phyloP scores from a whole-genome alignment of 2,888 invertebrate genomes.

The Nudaria mundana region DNA sequence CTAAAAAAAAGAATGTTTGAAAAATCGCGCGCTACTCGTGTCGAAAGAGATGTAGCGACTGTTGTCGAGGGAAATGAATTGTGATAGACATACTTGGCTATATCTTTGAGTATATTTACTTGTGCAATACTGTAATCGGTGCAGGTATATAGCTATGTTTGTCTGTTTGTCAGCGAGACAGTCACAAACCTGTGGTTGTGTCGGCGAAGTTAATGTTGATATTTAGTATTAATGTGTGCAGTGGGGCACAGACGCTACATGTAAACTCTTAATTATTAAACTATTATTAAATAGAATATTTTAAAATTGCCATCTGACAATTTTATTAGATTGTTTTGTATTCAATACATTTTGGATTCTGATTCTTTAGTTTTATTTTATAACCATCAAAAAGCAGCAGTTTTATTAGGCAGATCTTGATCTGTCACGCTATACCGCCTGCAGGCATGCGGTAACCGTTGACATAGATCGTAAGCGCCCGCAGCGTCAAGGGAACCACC shows the following conservation, averaged over 20 bases:
- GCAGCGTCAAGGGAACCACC: no score
- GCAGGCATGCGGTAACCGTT: no score
- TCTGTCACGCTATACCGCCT: no score
- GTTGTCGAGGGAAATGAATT: background rate
- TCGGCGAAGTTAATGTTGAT: conserved; percentile 28
- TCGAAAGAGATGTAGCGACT: conserved; percentile 8
- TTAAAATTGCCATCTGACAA: conserved; percentile 74
- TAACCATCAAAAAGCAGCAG: no score
- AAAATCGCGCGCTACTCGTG: conserved; percentile 26
- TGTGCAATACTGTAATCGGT: no score
- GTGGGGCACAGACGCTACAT: conserved; percentile 36
- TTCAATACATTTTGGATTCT: conserved; percentile 79
- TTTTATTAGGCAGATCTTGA: no score
- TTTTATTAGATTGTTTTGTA: conserved; percentile 78
- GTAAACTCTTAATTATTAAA: conserved; percentile 49
- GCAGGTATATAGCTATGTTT: no score
- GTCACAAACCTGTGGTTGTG: conserved; percentile 28
- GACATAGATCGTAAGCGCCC: no score
- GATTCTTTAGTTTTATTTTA: conserved; percentile 41
- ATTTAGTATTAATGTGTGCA: conserved; percentile 45
- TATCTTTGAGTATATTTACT: no score
- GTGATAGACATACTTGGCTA: background rate
- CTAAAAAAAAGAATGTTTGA: conserved; percentile 24
- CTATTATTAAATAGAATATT: conserved; percentile 70
- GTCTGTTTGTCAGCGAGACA: background rate